These are phyloP conservation scores for Brevimyrus niger DNA, from an alignment of 2,113 vertebrate species.

Conservation along the genomic window DNA sequence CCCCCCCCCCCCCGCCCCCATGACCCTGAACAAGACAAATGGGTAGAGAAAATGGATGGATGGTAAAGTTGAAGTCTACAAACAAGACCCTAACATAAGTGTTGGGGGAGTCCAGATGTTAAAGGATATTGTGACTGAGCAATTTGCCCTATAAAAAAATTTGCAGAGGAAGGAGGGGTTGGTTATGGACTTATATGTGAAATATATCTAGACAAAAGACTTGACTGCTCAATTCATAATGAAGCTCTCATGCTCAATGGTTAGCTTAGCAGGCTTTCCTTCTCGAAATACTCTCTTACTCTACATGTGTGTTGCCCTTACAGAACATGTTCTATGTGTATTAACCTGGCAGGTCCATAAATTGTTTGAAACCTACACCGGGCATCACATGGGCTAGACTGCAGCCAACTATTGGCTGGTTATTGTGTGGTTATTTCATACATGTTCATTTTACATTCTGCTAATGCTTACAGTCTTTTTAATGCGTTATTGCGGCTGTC, in stretches of 20 bases:
- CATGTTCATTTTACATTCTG: neutral
- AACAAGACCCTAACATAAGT: neutral
- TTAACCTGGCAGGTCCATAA: neutral
- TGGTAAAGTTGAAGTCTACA: neutral
- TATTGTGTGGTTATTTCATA: neutral
- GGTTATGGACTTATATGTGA: neutral
- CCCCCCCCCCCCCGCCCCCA: neutral
- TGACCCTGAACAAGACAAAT: neutral
- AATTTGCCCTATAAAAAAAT: neutral
- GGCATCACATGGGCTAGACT: neutral
- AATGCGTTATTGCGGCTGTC: neutral
- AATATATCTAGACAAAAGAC: neutral
- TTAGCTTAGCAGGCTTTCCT: constrained; percentile 67
- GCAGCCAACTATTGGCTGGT: neutral
- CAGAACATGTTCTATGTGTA: neutral
- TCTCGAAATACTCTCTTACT: constrained; percentile 39
- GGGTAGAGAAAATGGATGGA: neutral
- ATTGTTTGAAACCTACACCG: neutral
- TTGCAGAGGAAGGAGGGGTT: neutral
- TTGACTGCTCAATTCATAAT: constrained; percentile 65
- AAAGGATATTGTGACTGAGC: neutral
- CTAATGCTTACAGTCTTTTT: neutral
- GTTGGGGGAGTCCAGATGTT: neutral
- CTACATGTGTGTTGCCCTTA: neutral
- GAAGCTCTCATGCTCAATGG: constrained; percentile 60